Evolutionary conservation across 2,888 invertebrate genomes (phyloP).

Genomic region (Dexiosoma caninum): DNA sequence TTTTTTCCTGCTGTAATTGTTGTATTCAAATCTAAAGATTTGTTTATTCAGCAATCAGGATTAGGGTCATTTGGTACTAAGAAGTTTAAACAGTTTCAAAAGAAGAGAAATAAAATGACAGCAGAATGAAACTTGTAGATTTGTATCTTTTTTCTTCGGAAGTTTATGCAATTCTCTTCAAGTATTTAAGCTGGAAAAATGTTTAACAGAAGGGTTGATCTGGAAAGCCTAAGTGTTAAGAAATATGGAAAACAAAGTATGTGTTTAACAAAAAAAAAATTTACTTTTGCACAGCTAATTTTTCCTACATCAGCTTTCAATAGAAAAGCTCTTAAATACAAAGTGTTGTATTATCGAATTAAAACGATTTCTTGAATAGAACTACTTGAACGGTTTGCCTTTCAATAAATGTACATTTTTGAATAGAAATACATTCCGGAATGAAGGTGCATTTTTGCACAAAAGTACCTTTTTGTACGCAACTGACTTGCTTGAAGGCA

Average conservation of each 20-base stretch:
- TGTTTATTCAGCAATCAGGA: conserved; percentile 38
- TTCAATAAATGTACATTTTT: not conserved
- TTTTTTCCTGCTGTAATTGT: not conserved
- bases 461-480: not conserved
- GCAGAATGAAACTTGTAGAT: conserved; percentile 51
- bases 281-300: too few species aligned
- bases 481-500: too few species aligned
- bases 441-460: not conserved
- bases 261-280: not conserved
- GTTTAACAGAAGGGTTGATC: not conserved
- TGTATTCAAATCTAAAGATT: conserved; percentile 43
- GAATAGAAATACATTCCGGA: not conserved
- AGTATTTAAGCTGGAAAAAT: not conserved
- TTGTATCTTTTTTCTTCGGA: conserved; percentile 60
- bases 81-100: conserved; percentile 28
- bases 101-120: conserved; percentile 2
- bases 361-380: not conserved
- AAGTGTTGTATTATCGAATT: not conserved
- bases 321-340: too few species aligned
- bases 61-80: conserved; percentile 49
- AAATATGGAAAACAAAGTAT: not conserved
- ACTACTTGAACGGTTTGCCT: not conserved
- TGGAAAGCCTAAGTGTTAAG: not conserved
- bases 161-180: conserved; percentile 45
- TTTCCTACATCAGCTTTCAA: too few species aligned